Base-by-base conservation (phyloP, 2,113 vertebrate species). In the Nanorana parkeri region DNA sequence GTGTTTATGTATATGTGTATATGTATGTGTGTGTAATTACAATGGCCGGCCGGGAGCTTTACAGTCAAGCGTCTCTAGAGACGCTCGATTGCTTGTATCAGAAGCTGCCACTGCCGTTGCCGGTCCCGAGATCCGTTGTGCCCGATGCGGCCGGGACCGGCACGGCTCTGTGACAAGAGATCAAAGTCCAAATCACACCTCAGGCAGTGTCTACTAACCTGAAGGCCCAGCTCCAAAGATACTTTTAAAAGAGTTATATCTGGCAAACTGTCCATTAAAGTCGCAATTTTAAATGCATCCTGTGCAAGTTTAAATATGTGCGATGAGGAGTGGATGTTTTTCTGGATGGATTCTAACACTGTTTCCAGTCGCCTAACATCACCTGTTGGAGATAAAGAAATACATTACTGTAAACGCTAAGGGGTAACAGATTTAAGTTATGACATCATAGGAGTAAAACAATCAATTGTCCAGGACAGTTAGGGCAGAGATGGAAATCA, bases 301-400 rank as follows among this genome's bases (percentile, higher is more conserved):
- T 95, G 93, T 88, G 94, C 94, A 85, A 95, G 95, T 89, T 97
- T 96, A 92, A 97, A 98, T 89, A 97, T 97, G 89, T 98, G 96
- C 77, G 96, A 96, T 85, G 96, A 97, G 84, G 97, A 97, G 92
- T 97, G 97, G 84, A 95, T 95, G 81, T 95, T 95, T 88, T 95
- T 95, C 90, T 95, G 94, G 65, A 95, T 95, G 84, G 94, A 95
- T 91, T 95, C 94, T 94, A 95, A 93, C 78, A 95, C 94, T 83
- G 95, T 96, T 94, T 98, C 97, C 87, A 99, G 92, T 85, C 94
- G 95, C 85, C 91, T 94, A 93, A 96, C 96, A 90, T 99, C 97
- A 82, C 97, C 97, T 99, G 90, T 71, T 85, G 87, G 1, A 26
- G 65, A 11, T 0, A 60, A n/a, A 56, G 6, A 54, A n/a, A 36